Percentiles rank a stretch among this genome's conserved stretches.
Evolutionary conservation across 2,797 vertebrate species (phyloP).

Genomic region (Muscicapa striata): DNA sequence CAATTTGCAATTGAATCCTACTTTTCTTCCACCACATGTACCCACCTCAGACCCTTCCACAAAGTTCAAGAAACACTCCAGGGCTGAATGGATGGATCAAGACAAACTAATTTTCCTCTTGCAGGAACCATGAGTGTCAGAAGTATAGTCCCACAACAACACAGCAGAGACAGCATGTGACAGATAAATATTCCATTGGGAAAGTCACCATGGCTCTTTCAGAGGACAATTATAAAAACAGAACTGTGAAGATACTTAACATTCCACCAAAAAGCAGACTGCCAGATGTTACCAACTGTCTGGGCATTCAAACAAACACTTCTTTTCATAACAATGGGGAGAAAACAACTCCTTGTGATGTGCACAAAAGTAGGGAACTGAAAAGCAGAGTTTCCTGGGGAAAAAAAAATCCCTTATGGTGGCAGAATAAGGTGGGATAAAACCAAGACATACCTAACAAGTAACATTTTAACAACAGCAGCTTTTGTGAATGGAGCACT

Average conservation of each 20-base stretch:
- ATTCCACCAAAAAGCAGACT: neutral
- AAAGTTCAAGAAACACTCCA: neutral
- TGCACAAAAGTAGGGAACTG: neutral
- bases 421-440: neutral
- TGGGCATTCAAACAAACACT: slow-evolving; percentile 17
- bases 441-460: neutral
- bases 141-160: neutral
- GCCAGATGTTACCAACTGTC: neutral
- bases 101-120: neutral
- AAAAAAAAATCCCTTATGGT: neutral
- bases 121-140: neutral
- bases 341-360: neutral
- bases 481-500: neutral
- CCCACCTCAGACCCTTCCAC: neutral
- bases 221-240: neutral
- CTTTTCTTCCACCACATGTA: neutral
- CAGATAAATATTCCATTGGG: neutral
- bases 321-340: neutral
- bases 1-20: neutral
- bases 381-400: neutral
- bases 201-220: neutral
- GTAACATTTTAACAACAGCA: neutral
- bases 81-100: neutral
- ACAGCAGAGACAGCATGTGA: neutral
- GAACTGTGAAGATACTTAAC: slow-evolving; percentile 25